Percentiles rank a stretch among this genome's conserved stretches.
phyloP scores from a whole-genome alignment of 2,113 vertebrate species.

The Calypte anna region DNA sequence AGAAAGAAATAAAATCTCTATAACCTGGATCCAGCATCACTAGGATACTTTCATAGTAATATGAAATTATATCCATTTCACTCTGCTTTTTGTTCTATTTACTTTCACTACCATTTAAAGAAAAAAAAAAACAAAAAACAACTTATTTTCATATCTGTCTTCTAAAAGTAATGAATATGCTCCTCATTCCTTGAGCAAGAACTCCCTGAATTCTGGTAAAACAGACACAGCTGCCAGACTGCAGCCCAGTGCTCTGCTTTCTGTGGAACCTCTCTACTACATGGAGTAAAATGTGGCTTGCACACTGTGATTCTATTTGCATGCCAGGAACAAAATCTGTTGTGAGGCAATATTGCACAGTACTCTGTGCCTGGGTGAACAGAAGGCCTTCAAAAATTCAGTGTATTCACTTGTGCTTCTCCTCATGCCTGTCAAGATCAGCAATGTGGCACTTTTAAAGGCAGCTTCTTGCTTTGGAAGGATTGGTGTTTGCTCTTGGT shows the following conservation, averaged over 20 bases:
- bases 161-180: neutral
- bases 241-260: neutral
- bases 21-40: neutral
- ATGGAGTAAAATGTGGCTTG: neutral
- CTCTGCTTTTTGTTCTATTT: neutral
- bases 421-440: neutral
- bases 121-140: too few relatives aligned
- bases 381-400: neutral
- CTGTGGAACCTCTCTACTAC: neutral
- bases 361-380: neutral
- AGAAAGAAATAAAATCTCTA: neutral
- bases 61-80: neutral
- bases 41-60: neutral
- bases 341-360: neutral
- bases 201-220: neutral
- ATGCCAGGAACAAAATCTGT: neutral
- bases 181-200: neutral
- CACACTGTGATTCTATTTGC: neutral
- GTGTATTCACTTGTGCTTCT: neutral
- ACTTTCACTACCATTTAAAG: neutral
- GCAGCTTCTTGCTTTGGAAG: neutral
- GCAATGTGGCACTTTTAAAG: neutral
- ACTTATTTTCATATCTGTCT: neutral
- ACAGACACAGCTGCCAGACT: neutral
- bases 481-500: neutral